Base-by-base conservation (phyloP, 2,888 invertebrate species). In the Lasioglossum lativentre region DNA sequence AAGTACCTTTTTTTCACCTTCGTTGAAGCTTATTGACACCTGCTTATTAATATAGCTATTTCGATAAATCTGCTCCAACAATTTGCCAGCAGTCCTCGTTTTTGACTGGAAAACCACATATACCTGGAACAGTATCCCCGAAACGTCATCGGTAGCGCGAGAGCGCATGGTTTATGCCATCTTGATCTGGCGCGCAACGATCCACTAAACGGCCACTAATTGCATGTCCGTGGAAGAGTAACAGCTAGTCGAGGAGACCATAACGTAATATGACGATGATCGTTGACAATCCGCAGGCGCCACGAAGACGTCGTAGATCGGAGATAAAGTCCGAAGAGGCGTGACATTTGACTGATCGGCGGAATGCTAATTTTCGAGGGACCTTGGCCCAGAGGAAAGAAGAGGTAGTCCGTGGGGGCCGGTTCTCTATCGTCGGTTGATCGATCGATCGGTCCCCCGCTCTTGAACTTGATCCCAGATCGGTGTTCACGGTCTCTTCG, bases 381-480 rank as follows among this genome's bases (percentile, higher is more conserved):
- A 74, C 88, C 90, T 91, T 91, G 90, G 85, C 88, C 89, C 81
- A 92, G 80, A 88, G 82, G 85, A 81, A 71, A 38, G 77, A 52
- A 75, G 42, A 47, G 19, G 42, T 23, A 6, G 0, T 27, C 42
- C 47, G 30, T 5, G n/a, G 27, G 27, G 16, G 74, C 27, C 71
- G 66, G 66, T 66, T 66, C n/a, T 63, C 75, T 82, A 75, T 76
- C 59, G 27, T 5, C 27, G 34, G 66, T 70, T 30, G 27, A 59
- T 70, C 63, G 66, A 59, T 27, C 66, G 63, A 34, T 59, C 73
- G 77, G 59, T 75, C 80, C 23, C 40, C 81, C 82, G 91, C 70
- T 88, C 91, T 87, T 91, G 91, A 91, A 89, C 91, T 90, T 91
- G 89, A 90, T 87, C 81, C 66, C 75, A 40, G 75, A 45, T 73